These are phyloP conservation scores for Myiotriccus ornatus DNA, from an alignment of 2,797 vertebrate genomes.

Conservation along the genomic window DNA sequence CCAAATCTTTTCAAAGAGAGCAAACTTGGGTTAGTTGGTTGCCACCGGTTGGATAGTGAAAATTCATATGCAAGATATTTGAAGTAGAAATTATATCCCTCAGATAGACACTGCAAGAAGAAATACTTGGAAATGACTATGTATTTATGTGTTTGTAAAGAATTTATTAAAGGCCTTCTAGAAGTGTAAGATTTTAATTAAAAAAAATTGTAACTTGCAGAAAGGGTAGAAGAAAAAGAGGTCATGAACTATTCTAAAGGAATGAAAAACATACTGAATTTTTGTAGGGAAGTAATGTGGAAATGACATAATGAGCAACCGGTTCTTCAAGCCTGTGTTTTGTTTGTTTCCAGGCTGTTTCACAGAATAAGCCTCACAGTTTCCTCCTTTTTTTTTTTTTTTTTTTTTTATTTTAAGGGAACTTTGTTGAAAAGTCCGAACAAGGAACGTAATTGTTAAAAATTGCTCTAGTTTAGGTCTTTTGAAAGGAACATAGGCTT, in stretches of 20 bases:
- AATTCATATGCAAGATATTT: not conserved
- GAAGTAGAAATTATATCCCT: not conserved
- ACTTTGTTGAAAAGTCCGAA: not conserved
- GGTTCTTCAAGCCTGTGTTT: not conserved
- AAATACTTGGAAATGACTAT: not conserved
- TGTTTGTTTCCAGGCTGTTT: not conserved
- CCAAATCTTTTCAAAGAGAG: not conserved
- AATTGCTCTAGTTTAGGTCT: not conserved
- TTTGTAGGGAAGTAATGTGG: not conserved
- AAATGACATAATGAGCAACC: not conserved
- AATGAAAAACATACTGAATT: not conserved
- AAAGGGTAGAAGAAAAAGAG: not conserved
- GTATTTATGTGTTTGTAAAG: not conserved
- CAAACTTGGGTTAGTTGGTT: not conserved
- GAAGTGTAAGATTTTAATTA: not conserved
- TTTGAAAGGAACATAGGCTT: not conserved
- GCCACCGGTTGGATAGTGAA: not conserved
- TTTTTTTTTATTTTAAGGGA: not conserved
- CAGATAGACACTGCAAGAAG: not conserved
- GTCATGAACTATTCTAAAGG: not conserved
- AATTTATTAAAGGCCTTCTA: not conserved
- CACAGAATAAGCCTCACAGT: not conserved
- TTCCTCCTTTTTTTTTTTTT: not conserved
- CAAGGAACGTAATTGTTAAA: not conserved
- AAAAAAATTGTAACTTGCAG: not conserved